Conservation (phyloP, 2,888 invertebrate species). For the Polydrusus tereticollis region DNA sequence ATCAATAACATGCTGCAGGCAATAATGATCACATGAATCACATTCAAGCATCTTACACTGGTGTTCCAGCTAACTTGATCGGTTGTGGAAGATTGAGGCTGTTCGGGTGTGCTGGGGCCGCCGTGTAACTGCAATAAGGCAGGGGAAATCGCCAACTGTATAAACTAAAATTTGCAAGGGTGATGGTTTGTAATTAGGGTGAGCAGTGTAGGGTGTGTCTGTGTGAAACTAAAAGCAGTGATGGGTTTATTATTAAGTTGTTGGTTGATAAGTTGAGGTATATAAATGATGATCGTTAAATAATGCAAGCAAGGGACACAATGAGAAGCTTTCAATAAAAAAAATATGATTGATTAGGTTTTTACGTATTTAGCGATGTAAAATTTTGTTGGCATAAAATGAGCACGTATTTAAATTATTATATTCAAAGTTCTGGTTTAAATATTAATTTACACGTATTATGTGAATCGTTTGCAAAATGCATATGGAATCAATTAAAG, state of each 20-base stretch:
- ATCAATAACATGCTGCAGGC: constrained; percentile 24
- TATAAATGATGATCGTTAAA: too few species aligned
- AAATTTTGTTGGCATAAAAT: too few species aligned
- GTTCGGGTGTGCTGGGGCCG: constrained; percentile 80
- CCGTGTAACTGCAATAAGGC: constrained; percentile 95
- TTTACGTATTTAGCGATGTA: too few species aligned
- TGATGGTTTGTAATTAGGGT: constrained; percentile 47
- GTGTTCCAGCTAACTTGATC: constrained; percentile 81
- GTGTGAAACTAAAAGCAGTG: background rate
- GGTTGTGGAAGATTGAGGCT: constrained; percentile 84
- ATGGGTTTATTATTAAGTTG: background rate
- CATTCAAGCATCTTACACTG: constrained; percentile 65
- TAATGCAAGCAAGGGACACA: too few species aligned
- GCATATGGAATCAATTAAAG: too few species aligned
- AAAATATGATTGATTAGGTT: too few species aligned
- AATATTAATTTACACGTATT: too few species aligned
- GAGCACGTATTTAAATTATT: too few species aligned
- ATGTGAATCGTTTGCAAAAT: too few species aligned
- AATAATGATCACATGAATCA: background rate
- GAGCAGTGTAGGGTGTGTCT: background rate
- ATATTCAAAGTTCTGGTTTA: too few species aligned
- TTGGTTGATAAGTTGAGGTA: too few species aligned
- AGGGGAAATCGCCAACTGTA: constrained; percentile 97
- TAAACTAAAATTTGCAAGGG: constrained; percentile 77
- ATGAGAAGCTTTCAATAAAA: too few species aligned